Conservation (phyloP, 2,797 vertebrate genomes). For the Bovichtus variegatus region DNA sequence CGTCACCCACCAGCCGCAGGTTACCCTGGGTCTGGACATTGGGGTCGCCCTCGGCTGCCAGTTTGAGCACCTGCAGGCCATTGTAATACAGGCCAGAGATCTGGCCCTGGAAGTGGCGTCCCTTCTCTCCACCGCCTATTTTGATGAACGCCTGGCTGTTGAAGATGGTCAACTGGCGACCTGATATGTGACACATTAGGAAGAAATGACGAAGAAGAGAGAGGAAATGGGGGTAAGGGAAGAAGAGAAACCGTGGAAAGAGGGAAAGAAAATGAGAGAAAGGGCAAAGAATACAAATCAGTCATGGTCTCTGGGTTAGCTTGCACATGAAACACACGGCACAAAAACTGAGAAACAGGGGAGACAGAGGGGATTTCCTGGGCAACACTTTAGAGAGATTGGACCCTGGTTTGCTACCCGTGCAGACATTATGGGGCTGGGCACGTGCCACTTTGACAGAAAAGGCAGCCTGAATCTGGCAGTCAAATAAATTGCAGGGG, state of each 20-base stretch:
- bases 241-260: constrained; percentile 47
- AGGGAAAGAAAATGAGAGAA: constrained; percentile 35
- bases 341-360: constrained; percentile 24
- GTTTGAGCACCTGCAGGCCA: constrained; percentile 94
- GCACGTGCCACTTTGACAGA: constrained; percentile 47
- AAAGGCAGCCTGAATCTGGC: constrained; percentile 59
- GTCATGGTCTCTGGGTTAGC: constrained; percentile 45
- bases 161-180: constrained; percentile 97
- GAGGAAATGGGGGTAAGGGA: constrained; percentile 22
- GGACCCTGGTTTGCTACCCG: constrained; percentile 58
- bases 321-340: constrained; percentile 42
- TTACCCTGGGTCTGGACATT: constrained; percentile 93
- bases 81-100: constrained; percentile 97
- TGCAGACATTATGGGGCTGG: constrained; percentile 51
- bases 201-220: constrained; percentile 11
- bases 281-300: constrained; percentile 60
- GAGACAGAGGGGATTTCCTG: constrained; percentile 48
- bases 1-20: constrained; percentile 93
- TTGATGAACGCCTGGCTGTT: constrained; percentile 97
- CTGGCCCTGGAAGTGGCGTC: constrained; percentile 96
- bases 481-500: constrained; percentile 75
- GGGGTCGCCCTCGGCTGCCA: constrained; percentile 94
- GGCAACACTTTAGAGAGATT: constrained; percentile 75
- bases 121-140: constrained; percentile 91
- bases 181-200: constrained; percentile 71